Base-by-base conservation (phyloP, 1,140 invertebrate genomes). In the Spodoptera frugiperda region DNA sequence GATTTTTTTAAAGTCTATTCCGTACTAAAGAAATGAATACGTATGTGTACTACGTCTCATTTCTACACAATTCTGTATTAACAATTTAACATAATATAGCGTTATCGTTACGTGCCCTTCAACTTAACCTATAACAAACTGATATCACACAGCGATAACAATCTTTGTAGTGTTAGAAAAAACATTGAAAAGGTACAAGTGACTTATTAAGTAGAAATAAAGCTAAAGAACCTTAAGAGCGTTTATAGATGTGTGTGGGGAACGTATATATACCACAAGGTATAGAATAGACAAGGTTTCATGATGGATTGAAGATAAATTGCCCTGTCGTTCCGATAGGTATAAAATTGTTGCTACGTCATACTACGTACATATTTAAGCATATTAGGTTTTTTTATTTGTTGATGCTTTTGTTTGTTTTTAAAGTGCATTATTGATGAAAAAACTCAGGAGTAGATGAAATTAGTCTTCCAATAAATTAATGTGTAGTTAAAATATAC, bases 231-330 rank as follows among this genome's bases (percentile, higher is more conserved):
- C 33, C 14, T 48, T 55, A 15, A 8, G 55, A 33, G 8, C 10
- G n/a, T 8, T 53, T 4, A 21, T 39, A 57, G 55, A 51, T n/a
- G 0, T 53, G 17, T 77, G 75, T 76, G 76, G 44, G 68, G 77
- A 83, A 81, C 80, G 80, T 77, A 79, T 2, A 4, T 25, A 25
- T 4, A 25, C 25, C 68, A 67, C 63, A 11, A 14, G 5, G 25
- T 39, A 39, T 8, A 1, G 33, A 39, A 6, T 46, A 25, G 15
- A 11, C 53, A 70, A 48, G 75, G 57, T 75, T 61, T 78, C 59
- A 55, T 72, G 84, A 86, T 82, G 77, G 84, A 85, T 87, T 80
- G 82, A 81, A 83, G 83, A 87, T 86, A 87, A 83, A 87, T 86
- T 63, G 55, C 44, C 25, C 33, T 21, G 25, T 15, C 53, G 17